A percentile compares a stretch with the other conserved stretches of the same genome.
These are phyloP conservation scores for Cassiopea andromeda DNA, from an alignment of 30 jellyfish, hydroid and myxozoan genomes.

Conservation along the genomic window DNA sequence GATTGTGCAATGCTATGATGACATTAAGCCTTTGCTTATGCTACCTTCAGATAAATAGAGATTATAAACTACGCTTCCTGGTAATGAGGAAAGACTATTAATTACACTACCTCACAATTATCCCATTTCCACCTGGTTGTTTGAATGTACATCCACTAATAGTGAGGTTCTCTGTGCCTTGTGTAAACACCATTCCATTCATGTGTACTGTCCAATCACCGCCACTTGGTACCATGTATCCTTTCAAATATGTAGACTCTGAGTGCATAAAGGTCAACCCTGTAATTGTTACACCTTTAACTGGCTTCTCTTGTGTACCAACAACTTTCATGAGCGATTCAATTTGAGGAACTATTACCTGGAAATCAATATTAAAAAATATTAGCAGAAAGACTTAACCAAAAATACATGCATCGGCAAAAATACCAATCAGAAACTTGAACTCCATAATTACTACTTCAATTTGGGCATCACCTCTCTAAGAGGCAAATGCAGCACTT, in stretches of 20 bases:
- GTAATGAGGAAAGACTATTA: neutral
- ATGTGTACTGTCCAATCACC: constrained; percentile 99
- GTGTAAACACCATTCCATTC: constrained; percentile 77
- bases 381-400: too few species aligned
- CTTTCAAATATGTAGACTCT: constrained; percentile 72
- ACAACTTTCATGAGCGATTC: constrained; percentile 56
- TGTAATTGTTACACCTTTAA: constrained; percentile 39
- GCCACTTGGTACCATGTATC: constrained; percentile 96
- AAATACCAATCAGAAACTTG: too few species aligned
- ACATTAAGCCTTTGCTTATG: too few species aligned
- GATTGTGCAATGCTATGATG: too few species aligned
- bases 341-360: constrained; percentile 85
- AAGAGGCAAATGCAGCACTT: too few species aligned
- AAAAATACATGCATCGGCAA: too few species aligned
- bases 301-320: constrained; percentile 83
- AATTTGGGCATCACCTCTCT: too few species aligned
- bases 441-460: too few species aligned
- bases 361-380: neutral
- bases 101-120: constrained; percentile 68
- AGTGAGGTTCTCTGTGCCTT: constrained; percentile 71
- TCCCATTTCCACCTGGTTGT: constrained; percentile 98
- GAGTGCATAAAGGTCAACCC: constrained; percentile 83
- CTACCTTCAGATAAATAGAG: neutral
- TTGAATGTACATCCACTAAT: constrained; percentile 71
- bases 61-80: neutral